These are phyloP conservation scores for Epinotia nisella DNA, from an alignment of 2,888 invertebrate species.

Conservation along the genomic window DNA sequence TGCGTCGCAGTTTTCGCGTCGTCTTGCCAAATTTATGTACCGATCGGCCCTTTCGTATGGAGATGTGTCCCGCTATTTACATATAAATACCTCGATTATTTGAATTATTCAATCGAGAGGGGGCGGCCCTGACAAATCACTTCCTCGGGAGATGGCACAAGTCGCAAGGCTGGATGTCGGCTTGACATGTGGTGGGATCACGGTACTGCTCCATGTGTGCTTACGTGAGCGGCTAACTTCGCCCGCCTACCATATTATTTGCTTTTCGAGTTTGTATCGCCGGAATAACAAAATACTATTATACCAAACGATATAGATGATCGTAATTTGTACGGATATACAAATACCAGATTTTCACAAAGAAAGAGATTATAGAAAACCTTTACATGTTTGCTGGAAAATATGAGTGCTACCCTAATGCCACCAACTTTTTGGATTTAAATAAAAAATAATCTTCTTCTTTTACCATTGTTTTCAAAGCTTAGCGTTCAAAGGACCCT, in stretches of 20 bases:
- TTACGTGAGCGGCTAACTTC: constrained; percentile 37
- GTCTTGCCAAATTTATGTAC: constrained; percentile 85
- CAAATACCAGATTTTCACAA: too few relatives aligned
- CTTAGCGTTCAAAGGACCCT: too few relatives aligned
- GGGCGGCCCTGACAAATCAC: constrained; percentile 85
- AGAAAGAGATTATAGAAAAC: too few relatives aligned
- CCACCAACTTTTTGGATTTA: too few relatives aligned
- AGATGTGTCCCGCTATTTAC: constrained; percentile 84
- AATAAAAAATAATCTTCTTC: too few relatives aligned
- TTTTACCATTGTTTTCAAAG: too few relatives aligned
- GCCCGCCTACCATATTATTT: constrained; percentile 30
- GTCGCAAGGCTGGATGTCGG: constrained; percentile 75
- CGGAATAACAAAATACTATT: constrained; percentile 8
- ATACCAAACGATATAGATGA: background rate
- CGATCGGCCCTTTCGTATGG: constrained; percentile 85
- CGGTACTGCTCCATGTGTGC: constrained; percentile 40
- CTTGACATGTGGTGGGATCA: constrained; percentile 71
- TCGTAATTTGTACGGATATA: background rate
- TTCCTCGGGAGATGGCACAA: constrained; percentile 82
- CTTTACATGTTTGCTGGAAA: too few relatives aligned
- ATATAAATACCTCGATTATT: constrained; percentile 85
- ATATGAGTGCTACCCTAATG: too few relatives aligned
- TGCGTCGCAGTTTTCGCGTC: constrained; percentile 83
- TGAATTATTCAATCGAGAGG: constrained; percentile 86
- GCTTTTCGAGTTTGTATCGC: constrained; percentile 22